Evolutionary conservation across 2,113 vertebrate genomes (phyloP).

Genomic region (Polyodon spathula): DNA sequence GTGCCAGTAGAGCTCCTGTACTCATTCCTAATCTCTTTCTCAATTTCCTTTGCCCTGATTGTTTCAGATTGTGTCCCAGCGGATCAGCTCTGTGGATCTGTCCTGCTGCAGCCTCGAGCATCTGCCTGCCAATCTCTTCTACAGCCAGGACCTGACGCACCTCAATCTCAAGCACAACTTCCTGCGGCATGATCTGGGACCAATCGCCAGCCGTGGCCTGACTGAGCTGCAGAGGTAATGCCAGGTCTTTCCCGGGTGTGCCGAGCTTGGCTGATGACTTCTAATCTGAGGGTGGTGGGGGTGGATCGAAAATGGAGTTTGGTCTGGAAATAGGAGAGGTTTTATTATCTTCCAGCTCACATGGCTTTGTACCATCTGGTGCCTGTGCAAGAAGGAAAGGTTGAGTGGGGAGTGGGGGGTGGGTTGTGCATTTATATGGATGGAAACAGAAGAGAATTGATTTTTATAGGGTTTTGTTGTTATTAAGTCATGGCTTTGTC

Average conservation of each 20-base stretch:
- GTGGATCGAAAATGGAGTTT: slow-evolving; percentile 13
- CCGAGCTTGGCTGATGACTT: background rate
- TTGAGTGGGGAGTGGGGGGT: slow-evolving; percentile 3
- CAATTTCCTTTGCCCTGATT: slow-evolving; percentile 16
- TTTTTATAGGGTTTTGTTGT: no score
- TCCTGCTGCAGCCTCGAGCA: slow-evolving; percentile 93
- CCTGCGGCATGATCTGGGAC: slow-evolving; percentile 52
- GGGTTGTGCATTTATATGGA: no score
- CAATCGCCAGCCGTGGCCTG: slow-evolving; percentile 63
- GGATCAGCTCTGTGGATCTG: slow-evolving; percentile 93
- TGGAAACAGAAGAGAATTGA: no score
- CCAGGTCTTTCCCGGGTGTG: background rate
- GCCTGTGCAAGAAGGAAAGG: background rate
- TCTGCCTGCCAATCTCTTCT: slow-evolving; percentile 89
- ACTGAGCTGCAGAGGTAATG: slow-evolving; percentile 82
- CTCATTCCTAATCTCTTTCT: background rate
- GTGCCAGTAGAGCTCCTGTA: background rate
- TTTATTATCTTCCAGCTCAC: slow-evolving; percentile 1
- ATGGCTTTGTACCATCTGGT: slow-evolving; percentile 1
- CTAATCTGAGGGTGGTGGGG: slow-evolving; percentile 17
- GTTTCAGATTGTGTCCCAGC: slow-evolving; percentile 85
- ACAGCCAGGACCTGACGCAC: slow-evolving; percentile 96
- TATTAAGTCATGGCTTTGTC: no score
- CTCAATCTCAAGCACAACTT: slow-evolving; percentile 98
- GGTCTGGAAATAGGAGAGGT: slow-evolving; percentile 15